Evolutionary conservation across 2,888 invertebrate species (phyloP), one percentile per base, ranked within the genome.

Genomic region (Leistus spinibarbis): DNA sequence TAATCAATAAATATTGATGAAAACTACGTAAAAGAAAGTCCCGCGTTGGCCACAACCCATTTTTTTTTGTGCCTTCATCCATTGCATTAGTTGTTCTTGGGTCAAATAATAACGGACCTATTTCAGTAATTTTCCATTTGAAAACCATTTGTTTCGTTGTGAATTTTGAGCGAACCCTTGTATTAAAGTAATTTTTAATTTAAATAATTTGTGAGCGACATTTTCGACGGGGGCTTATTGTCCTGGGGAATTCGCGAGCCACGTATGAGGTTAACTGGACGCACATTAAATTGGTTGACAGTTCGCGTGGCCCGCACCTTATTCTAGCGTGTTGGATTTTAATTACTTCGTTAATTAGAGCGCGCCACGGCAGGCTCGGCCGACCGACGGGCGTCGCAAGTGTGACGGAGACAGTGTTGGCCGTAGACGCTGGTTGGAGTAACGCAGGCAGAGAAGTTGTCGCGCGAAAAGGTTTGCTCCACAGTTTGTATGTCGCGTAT

Each of bases 261-360:
- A 5, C 40, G 40, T 4, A 40, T 13, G 40, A 40, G 40, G 40
- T 40, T 40, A 40, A 40, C 20, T 19, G 20, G 60, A 60, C 60
- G 16, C 60, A 60, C 60, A 60, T 60, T 60, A 60, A 60, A 60
- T 60, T 22, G 60, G 19, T 22, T 60, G 60, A 22, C 22, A 60
- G 19, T 60, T 60, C 60, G 17, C 60, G 60, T 60, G 13, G 60
- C 22, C 40, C 13, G 40, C 40, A 60, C 60, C 60, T 60, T 60
- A 19, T 60, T 60, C 60, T 22, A 60, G 60, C 60, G 66, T 66
- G 66, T 66, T 40, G 53, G 23, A 17, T 66, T 66, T 66, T 66
- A 66, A 66, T 66, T 66, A 66, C 66, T 66, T 66, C 66, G 53
- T 66, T 66, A 66, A 66, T 66, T 66, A 66, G 19, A 40, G 27